Conservation (phyloP, 2,888 invertebrate species). For the Trachelus troglodyta region DNA sequence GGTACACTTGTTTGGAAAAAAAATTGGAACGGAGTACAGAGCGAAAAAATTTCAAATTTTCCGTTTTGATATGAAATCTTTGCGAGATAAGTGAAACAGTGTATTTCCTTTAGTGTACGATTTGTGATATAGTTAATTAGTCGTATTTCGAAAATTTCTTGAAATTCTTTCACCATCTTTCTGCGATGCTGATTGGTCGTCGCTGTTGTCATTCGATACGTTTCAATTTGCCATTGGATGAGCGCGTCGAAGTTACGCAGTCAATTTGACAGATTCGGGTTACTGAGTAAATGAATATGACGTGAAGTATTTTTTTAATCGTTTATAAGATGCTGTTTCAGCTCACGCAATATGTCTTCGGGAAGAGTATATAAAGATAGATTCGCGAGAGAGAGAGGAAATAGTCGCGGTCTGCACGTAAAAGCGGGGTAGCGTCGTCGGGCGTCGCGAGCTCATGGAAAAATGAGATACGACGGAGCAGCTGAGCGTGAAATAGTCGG, state of each 20-base stretch:
- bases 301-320: background rate
- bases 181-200: no score
- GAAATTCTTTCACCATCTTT: no score
- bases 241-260: background rate
- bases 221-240: no score
- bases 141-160: no score
- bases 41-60: background rate
- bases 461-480: slow-evolving; percentile 62
- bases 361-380: background rate
- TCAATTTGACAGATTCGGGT: background rate
- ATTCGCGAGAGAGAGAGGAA: slow-evolving; percentile 33
- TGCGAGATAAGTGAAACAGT: background rate
- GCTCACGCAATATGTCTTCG: background rate
- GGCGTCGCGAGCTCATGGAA: slow-evolving; percentile 40
- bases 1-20: background rate
- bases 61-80: background rate
- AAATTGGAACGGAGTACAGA: background rate
- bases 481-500: slow-evolving; percentile 63
- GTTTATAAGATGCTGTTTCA: background rate
- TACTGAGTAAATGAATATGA: background rate
- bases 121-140: no score
- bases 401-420: background rate
- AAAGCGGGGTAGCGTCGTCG: background rate
- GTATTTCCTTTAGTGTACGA: background rate
- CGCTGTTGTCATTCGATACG: no score